A percentile compares a stretch with the other conserved stretches of the same genome.
Evolutionary conservation across 2,888 invertebrate genomes (phyloP).

Genomic region (Sabatieria punctata): DNA sequence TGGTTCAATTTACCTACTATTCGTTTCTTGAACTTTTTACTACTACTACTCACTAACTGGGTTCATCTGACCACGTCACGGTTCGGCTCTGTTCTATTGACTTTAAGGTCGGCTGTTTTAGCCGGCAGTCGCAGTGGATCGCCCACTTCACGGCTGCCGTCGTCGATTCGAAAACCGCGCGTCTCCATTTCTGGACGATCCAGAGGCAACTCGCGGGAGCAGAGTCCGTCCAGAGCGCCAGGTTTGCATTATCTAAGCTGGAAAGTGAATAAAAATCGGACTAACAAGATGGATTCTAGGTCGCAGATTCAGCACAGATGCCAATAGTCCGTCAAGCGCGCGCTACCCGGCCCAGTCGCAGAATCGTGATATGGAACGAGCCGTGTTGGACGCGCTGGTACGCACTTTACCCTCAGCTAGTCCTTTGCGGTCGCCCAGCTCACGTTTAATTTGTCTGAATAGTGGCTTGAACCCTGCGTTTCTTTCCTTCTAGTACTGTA

Average conservation of each 20-base stretch:
- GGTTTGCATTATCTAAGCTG: too few relatives aligned
- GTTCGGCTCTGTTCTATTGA: not conserved
- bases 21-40: too few relatives aligned
- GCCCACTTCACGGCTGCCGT: slow-evolving; percentile 57
- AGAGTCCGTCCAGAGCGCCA: slow-evolving; percentile 31
- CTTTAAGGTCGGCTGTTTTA: slow-evolving; percentile 32
- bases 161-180: not conserved
- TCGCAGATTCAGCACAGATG: slow-evolving; percentile 8
- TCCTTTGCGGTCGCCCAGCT: too few relatives aligned
- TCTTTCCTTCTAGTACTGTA: too few relatives aligned
- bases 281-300: not conserved
- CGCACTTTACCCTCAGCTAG: not conserved
- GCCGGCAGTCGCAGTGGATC: slow-evolving; percentile 84
- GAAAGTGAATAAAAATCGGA: too few relatives aligned
- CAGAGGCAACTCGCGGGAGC: slow-evolving; percentile 36
- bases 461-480: too few relatives aligned
- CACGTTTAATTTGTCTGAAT: too few relatives aligned
- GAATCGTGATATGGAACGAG: slow-evolving; percentile 2
- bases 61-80: not conserved
- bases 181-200: slow-evolving; percentile 20
- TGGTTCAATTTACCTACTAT: too few relatives aligned
- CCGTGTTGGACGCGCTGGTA: slow-evolving; percentile 1
- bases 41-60: too few relatives aligned
- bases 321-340: not conserved
- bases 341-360: not conserved